A percentile compares a stretch with the other conserved stretches of the same genome.
Conservation (phyloP, 2,113 vertebrate species). For the Hystrix brachyura region DNA sequence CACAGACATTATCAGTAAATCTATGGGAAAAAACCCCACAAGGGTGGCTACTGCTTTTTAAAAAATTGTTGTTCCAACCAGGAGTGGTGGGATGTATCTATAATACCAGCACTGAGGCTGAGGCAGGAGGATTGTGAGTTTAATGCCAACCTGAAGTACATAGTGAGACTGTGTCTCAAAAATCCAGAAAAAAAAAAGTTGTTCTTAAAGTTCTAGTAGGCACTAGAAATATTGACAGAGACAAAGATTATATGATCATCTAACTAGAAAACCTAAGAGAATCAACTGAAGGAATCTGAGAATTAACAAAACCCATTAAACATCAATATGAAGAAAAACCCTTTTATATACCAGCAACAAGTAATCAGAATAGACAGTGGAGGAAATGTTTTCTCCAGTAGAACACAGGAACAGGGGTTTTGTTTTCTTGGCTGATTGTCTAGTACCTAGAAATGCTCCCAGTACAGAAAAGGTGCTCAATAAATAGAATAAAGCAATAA, state of each 20-base stretch:
- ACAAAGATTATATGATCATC: neutral
- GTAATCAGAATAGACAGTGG: neutral
- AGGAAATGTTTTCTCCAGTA: neutral
- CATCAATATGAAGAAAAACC: neutral
- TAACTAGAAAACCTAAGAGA: neutral
- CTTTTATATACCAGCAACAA: neutral
- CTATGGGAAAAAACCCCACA: neutral
- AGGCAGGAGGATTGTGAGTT: neutral
- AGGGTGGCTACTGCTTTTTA: neutral
- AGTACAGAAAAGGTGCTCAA: neutral
- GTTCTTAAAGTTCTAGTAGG: slow-evolving; percentile 2
- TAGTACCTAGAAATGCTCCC: neutral
- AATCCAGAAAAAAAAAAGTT: neutral
- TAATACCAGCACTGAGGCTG: neutral
- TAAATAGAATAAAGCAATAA: neutral
- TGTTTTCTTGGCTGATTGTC: neutral
- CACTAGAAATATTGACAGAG: neutral
- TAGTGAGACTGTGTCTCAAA: neutral
- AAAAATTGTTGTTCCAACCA: neutral
- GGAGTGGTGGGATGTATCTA: neutral
- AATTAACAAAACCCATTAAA: neutral
- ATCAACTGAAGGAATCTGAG: neutral
- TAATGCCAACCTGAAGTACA: neutral
- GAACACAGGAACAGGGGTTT: neutral
- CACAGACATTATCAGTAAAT: neutral